Evolutionary conservation across 2,797 vertebrate species (phyloP).

Genomic region (Chaunax sp.): DNA sequence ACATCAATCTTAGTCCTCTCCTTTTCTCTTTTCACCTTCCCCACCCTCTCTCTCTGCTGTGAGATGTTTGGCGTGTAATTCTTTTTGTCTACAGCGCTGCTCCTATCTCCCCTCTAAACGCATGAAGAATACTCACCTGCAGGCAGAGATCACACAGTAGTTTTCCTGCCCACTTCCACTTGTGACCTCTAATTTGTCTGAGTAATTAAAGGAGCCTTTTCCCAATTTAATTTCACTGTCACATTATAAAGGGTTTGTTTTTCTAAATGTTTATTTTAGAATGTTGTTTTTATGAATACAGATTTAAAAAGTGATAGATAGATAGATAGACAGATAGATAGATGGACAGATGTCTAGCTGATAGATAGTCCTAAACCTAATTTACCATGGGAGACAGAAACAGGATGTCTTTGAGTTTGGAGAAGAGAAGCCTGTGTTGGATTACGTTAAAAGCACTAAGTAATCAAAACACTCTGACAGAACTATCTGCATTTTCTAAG

Average conservation of each 20-base stretch:
- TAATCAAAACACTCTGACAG: slow-evolving; percentile 56
- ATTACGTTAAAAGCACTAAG: slow-evolving; percentile 59
- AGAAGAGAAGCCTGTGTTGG: slow-evolving; percentile 38
- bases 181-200: slow-evolving; percentile 56
- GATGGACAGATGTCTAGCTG: slow-evolving; percentile 2
- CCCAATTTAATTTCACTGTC: background rate
- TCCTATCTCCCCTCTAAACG: slow-evolving; percentile 53
- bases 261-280: background rate
- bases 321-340: slow-evolving; percentile 5
- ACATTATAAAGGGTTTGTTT: background rate
- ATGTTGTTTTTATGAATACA: too few species aligned
- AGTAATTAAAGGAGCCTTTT: slow-evolving; percentile 36
- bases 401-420: slow-evolving; percentile 48
- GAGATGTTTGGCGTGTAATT: slow-evolving; percentile 41
- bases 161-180: slow-evolving; percentile 48
- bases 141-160: slow-evolving; percentile 50
- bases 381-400: slow-evolving; percentile 44
- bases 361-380: slow-evolving; percentile 44
- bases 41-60: slow-evolving; percentile 19
- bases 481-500: slow-evolving; percentile 50
- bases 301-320: background rate
- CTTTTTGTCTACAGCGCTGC: slow-evolving; percentile 28
- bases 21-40: slow-evolving; percentile 47
- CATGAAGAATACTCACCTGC: slow-evolving; percentile 62
- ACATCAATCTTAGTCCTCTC: slow-evolving; percentile 53